Conservation (phyloP, 2,797 vertebrate genomes). For the Rhadinocentrus ornatus region DNA sequence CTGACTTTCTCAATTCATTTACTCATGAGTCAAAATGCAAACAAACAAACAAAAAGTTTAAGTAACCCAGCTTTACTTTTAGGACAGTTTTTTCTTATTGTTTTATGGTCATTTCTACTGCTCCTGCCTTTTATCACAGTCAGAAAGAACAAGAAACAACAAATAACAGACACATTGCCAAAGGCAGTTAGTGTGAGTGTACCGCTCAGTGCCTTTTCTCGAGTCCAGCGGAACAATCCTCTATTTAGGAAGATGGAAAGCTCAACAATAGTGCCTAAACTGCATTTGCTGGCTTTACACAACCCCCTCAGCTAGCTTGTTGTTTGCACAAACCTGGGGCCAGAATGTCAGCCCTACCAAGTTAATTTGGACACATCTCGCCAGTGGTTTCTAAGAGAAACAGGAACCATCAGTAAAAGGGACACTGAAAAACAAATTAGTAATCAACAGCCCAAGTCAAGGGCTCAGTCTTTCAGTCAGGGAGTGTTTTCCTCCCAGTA, state of each 20-base stretch:
- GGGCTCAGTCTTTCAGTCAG: constrained; percentile 19
- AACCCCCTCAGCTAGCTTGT: constrained; percentile 51
- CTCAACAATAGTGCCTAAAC: constrained; percentile 36
- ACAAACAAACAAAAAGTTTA: background rate
- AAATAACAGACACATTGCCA: too few relatives aligned
- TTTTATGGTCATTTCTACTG: background rate
- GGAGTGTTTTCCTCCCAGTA: constrained; percentile 28
- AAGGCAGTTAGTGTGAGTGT: constrained; percentile 35
- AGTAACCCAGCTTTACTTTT: background rate
- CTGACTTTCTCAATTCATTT: background rate
- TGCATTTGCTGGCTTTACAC: constrained; percentile 52
- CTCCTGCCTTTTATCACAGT: background rate
- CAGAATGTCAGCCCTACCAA: constrained; percentile 35
- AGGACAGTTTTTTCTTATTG: background rate
- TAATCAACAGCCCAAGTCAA: constrained; percentile 38
- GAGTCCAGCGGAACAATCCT: constrained; percentile 35
- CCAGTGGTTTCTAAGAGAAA: constrained; percentile 43
- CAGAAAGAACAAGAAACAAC: background rate
- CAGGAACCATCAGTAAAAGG: constrained; percentile 39
- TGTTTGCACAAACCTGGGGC: constrained; percentile 40
- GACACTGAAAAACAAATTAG: constrained; percentile 58
- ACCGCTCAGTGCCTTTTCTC: constrained; percentile 41
- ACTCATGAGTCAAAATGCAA: constrained; percentile 1
- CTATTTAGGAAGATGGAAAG: constrained; percentile 57
- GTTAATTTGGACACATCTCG: constrained; percentile 62